Conservation (phyloP, 2,797 vertebrate genomes). For the Acanthurus lineatus region DNA sequence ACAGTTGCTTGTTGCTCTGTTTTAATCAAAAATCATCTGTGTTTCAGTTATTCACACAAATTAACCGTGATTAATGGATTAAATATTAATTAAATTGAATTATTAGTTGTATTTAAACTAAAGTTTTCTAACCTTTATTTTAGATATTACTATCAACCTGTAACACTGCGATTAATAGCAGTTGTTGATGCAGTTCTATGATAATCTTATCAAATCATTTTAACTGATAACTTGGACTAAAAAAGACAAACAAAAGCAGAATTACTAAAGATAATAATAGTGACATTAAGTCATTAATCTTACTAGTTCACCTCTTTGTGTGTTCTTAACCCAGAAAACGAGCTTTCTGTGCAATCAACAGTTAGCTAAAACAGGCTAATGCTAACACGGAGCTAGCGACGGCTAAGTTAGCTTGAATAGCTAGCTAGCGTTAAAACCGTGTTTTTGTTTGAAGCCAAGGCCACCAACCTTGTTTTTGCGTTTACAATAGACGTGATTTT, state of each 20-base stretch:
- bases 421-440: background rate
- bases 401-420: background rate
- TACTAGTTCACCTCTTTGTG: background rate
- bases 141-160: too few species aligned
- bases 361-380: conserved; percentile 20
- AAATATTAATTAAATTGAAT: too few species aligned
- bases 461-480: background rate
- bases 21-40: too few species aligned
- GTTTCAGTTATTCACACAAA: too few species aligned
- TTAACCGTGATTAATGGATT: too few species aligned
- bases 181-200: background rate
- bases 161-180: background rate
- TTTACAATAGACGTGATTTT: rapidly evolving
- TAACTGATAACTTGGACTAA: background rate
- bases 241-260: rapidly evolving
- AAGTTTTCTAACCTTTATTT: too few species aligned
- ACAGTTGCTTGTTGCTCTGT: too few species aligned
- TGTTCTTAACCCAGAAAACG: rapidly evolving
- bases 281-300: background rate
- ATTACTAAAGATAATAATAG: background rate
- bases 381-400: background rate
- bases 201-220: background rate
- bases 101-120: too few species aligned
- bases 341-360: background rate
- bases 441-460: background rate